A percentile compares a stretch with the other conserved stretches of the same genome.
Conservation (phyloP, 2,888 invertebrate species). For the Melinaea marsaeus region DNA sequence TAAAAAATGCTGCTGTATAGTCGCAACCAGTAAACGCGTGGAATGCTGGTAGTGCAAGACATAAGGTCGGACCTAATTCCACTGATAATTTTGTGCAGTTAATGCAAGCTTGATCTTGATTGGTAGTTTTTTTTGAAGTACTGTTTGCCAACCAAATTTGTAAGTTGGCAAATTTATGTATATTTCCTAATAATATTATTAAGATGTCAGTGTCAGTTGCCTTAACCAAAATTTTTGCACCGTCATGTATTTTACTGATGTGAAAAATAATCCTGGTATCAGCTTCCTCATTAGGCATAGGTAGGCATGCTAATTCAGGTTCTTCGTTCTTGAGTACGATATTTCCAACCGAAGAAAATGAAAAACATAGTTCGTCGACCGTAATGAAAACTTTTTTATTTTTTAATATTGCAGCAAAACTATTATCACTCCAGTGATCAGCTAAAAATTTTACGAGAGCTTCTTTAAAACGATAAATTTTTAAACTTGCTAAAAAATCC, state of each 20-base stretch:
- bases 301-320: constrained; percentile 17
- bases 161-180: constrained; percentile 5
- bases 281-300: constrained; percentile 21
- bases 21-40: constrained; percentile 33
- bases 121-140: constrained; percentile 9
- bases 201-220: constrained; percentile 18
- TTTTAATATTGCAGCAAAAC: constrained; percentile 22
- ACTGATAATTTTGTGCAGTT: constrained; percentile 3
- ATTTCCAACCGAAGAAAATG: constrained; percentile 19
- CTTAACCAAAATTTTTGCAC: constrained; percentile 16
- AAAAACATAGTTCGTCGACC: constrained; percentile 20
- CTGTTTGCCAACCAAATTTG: constrained; percentile 4
- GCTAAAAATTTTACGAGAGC: constrained; percentile 31
- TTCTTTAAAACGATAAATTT: constrained; percentile 32
- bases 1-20: constrained; percentile 20
- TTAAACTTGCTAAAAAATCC: constrained; percentile 27
- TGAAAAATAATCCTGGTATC: constrained; percentile 21
- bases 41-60: constrained; percentile 36
- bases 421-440: constrained; percentile 24
- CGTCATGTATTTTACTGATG: constrained; percentile 12
- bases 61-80: constrained; percentile 33
- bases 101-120: constrained; percentile 13
- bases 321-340: constrained; percentile 19
- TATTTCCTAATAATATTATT: constrained; percentile 20
- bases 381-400: constrained; percentile 27